phyloP scores from a whole-genome alignment of 64 coral and sea anemone genomes.

The Stylophora pistillata region DNA sequence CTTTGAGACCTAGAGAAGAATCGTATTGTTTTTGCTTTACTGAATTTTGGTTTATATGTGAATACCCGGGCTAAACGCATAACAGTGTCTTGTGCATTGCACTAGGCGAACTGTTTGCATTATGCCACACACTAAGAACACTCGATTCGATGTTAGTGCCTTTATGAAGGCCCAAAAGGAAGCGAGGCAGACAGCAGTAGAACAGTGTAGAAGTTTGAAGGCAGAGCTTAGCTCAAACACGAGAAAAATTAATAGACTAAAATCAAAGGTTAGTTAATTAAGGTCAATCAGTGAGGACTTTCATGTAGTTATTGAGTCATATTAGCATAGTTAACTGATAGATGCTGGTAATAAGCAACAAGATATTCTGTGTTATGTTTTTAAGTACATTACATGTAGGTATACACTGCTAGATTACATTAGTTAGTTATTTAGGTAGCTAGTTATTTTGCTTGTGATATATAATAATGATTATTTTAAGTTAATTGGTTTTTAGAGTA shows the following conservation, averaged over 20 bases:
- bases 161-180: slow-evolving; percentile 64
- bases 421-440: slow-evolving; percentile 37
- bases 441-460: slow-evolving; percentile 54
- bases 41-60: slow-evolving; percentile 48
- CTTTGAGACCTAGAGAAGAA: slow-evolving; percentile 43
- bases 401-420: slow-evolving; percentile 33
- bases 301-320: slow-evolving; percentile 41
- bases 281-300: slow-evolving; percentile 50
- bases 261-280: slow-evolving; percentile 53
- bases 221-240: slow-evolving; percentile 45
- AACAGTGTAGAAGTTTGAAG: slow-evolving; percentile 62
- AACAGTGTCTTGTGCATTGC: slow-evolving; percentile 54
- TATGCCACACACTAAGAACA: slow-evolving; percentile 60
- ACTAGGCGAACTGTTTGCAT: slow-evolving; percentile 54
- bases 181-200: slow-evolving; percentile 54
- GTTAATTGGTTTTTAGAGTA: slow-evolving; percentile 45
- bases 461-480: slow-evolving; percentile 30
- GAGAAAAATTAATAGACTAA: slow-evolving; percentile 66
- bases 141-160: slow-evolving; percentile 43
- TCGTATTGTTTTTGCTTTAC: slow-evolving; percentile 61
- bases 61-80: slow-evolving; percentile 56
- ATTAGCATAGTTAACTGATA: slow-evolving; percentile 47
- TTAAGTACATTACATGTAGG: slow-evolving; percentile 2
- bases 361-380: slow-evolving; percentile 46
- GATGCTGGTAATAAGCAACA: slow-evolving; percentile 32